Percentiles rank a stretch among this genome's conserved stretches.
These are phyloP conservation scores for Melanerpes formicivorus DNA, from an alignment of 2,113 vertebrate species.

Conservation along the genomic window DNA sequence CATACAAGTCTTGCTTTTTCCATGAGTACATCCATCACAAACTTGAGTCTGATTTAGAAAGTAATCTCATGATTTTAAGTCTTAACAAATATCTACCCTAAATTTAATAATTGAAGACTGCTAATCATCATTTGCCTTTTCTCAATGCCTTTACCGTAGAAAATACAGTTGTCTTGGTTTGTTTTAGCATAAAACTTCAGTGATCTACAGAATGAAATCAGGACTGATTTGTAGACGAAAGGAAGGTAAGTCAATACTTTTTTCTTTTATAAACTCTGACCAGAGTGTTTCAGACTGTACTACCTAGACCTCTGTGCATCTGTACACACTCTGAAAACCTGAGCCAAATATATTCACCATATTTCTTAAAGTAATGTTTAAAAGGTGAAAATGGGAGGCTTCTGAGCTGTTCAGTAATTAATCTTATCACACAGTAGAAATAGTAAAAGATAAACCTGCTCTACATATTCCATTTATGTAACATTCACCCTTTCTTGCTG, in stretches of 20 bases:
- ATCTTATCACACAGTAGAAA: not conserved
- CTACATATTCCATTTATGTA: not conserved
- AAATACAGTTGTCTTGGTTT: not conserved
- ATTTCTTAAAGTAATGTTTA: not conserved
- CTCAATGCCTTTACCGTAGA: not conserved
- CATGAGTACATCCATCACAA: rapidly evolving
- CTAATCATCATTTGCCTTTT: not conserved
- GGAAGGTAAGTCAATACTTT: not conserved
- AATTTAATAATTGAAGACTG: not conserved
- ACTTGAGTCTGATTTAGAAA: not conserved
- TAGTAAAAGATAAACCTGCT: not conserved
- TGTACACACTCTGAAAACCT: not conserved
- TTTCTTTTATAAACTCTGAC: not conserved
- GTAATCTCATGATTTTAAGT: not conserved
- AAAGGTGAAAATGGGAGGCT: not conserved
- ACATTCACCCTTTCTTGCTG: not conserved
- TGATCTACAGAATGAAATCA: not conserved
- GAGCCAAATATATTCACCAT: not conserved
- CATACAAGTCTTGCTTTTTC: not conserved
- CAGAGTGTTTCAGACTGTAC: not conserved
- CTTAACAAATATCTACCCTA: not conserved
- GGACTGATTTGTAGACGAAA: not conserved
- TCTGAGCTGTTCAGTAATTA: not conserved
- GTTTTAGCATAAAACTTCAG: not conserved
- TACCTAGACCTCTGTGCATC: not conserved